These are phyloP conservation scores for Mareca strepera DNA, from an alignment of 2,797 vertebrate genomes.

Conservation along the genomic window DNA sequence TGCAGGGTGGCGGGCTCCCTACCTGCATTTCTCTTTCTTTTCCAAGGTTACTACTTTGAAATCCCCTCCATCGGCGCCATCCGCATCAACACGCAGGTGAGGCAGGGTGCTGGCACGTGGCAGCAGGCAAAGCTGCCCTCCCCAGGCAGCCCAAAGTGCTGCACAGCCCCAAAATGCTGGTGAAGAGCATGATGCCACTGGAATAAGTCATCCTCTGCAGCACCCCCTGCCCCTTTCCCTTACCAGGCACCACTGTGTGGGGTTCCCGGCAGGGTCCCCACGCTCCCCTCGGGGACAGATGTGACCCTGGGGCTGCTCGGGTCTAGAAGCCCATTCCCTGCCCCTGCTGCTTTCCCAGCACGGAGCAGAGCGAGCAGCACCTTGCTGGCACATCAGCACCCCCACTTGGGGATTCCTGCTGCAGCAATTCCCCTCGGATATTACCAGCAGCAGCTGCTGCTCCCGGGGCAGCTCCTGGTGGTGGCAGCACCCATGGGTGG, in stretches of 20 bases:
- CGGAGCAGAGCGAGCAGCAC: neutral
- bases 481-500: too few relatives aligned
- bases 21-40: conserved; percentile 24
- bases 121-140: neutral
- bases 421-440: neutral
- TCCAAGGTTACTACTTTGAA: conserved; percentile 97
- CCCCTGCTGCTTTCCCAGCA: neutral
- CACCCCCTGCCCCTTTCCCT: conserved; percentile 2
- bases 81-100: conserved; percentile 98
- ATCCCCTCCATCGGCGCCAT: conserved; percentile 98
- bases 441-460: too few relatives aligned
- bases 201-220: conserved; percentile 24
- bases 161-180: neutral
- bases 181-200: accelerated
- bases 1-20: neutral
- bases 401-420: neutral
- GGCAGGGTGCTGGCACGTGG: neutral
- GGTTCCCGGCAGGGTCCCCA: neutral
- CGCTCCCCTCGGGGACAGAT: neutral
- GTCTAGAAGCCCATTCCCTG: neutral
- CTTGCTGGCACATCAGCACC: neutral
- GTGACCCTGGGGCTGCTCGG: accelerated
- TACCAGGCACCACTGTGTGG: accelerated
- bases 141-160: neutral
- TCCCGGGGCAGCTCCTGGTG: too few relatives aligned